These are phyloP conservation scores for Sprattus sprattus DNA, from an alignment of 2,113 vertebrate species.

Conservation along the genomic window DNA sequence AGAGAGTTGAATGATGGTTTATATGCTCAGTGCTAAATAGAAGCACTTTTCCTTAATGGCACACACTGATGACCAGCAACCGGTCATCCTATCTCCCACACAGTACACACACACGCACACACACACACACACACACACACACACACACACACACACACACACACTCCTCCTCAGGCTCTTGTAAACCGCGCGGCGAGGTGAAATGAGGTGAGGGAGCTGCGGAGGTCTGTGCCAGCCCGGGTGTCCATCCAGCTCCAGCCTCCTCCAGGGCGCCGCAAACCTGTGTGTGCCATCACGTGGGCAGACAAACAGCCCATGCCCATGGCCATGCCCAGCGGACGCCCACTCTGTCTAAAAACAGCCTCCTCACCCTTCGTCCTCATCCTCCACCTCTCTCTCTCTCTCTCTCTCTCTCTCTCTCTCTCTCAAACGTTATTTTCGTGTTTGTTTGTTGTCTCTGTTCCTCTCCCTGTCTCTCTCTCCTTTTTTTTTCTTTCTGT, in stretches of 20 bases:
- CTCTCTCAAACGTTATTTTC: no score
- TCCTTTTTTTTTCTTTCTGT: not conserved
- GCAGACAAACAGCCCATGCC: not conserved
- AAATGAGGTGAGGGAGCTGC: not conserved
- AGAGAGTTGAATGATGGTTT: constrained; percentile 41
- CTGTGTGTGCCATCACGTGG: not conserved
- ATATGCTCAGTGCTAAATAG: not conserved
- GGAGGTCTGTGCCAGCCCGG: no score
- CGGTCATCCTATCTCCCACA: not conserved
- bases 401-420: not conserved
- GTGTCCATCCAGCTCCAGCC: no score
- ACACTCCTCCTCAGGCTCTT: constrained; percentile 12
- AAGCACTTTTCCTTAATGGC: not conserved
- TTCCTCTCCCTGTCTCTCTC: not conserved
- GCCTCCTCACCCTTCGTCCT: not conserved
- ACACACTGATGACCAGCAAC: not conserved
- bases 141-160: constrained; percentile 18
- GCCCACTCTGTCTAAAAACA: not conserved
- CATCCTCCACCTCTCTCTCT: not conserved
- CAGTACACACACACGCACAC: constrained; percentile 1
- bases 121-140: not conserved
- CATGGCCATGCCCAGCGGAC: not conserved
- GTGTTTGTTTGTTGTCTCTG: constrained; percentile 2
- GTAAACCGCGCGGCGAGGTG: not conserved
- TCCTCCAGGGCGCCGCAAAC: not conserved